Percentiles rank a stretch among this genome's conserved stretches.
phyloP scores from a whole-genome alignment of 1,140 invertebrate species.

The Goniozus legneri region DNA sequence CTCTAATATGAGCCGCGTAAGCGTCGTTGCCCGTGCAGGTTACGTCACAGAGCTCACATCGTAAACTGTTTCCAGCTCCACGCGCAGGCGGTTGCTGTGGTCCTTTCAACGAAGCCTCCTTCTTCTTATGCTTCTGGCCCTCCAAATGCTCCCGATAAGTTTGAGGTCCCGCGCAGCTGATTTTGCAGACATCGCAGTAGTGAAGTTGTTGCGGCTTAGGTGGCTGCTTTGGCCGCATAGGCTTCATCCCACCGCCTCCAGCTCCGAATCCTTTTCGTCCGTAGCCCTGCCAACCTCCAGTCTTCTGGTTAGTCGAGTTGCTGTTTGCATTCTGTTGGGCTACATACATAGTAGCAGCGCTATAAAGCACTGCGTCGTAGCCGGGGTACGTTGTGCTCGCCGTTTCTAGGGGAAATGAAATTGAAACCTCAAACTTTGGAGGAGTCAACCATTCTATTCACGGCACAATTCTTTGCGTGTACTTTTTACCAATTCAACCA shows the following conservation, averaged over 20 bases:
- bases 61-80: slow-evolving; percentile 67
- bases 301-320: slow-evolving; percentile 57
- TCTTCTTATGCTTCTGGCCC: slow-evolving; percentile 98
- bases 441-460: slow-evolving; percentile 30
- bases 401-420: slow-evolving; percentile 53
- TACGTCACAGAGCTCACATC: slow-evolving; percentile 93
- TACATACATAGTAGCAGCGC: slow-evolving; percentile 88
- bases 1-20: slow-evolving; percentile 95
- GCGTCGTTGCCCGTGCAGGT: slow-evolving; percentile 97
- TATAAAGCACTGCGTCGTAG: slow-evolving; percentile 90
- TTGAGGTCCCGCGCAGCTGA: slow-evolving; percentile 93
- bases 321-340: slow-evolving; percentile 73
- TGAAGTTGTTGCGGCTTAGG: slow-evolving; percentile 89
- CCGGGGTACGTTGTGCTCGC: slow-evolving; percentile 66
- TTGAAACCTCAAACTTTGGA: slow-evolving; percentile 48
- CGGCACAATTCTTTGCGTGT: slow-evolving; percentile 10
- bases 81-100: slow-evolving; percentile 55
- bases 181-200: slow-evolving; percentile 97
- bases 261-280: slow-evolving; percentile 64
- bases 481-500: too few relatives aligned
- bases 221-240: slow-evolving; percentile 71
- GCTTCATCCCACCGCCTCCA: slow-evolving; percentile 58
- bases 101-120: slow-evolving; percentile 86
- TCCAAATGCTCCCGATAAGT: slow-evolving; percentile 97
- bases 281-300: slow-evolving; percentile 69